A percentile compares a stretch with the other conserved stretches of the same genome.
phyloP scores from a whole-genome alignment of 2,888 invertebrate species.

The Erebia epiphron region DNA sequence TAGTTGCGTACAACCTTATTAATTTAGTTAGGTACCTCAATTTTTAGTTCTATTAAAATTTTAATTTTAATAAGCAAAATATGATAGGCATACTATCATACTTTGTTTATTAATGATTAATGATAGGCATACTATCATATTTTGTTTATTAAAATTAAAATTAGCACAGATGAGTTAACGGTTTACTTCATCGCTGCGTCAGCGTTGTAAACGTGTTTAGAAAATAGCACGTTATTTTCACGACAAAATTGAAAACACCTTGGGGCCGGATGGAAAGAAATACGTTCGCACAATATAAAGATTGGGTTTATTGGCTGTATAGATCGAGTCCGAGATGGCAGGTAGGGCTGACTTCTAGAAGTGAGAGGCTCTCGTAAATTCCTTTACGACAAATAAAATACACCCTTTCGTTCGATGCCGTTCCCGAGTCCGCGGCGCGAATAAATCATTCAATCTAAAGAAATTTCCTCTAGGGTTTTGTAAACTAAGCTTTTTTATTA shows the following conservation, averaged over 20 bases:
- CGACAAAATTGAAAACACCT: constrained; percentile 74
- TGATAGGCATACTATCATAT: too few species aligned
- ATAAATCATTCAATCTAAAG: constrained; percentile 75
- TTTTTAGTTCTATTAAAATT: neutral
- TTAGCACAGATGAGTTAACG: neutral
- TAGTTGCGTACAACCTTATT: too few species aligned
- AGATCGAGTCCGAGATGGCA: constrained; percentile 58
- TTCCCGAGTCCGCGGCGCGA: constrained; percentile 51
- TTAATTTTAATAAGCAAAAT: too few species aligned
- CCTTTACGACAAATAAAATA: constrained; percentile 77
- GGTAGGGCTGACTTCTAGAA: constrained; percentile 50
- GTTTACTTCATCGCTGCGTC: neutral
- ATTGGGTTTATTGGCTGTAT: constrained; percentile 68
- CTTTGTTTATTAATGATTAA: too few species aligned
- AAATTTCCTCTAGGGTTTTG: constrained; percentile 45
- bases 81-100: too few species aligned
- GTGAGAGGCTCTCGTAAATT: constrained; percentile 65
- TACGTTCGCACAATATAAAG: constrained; percentile 71
- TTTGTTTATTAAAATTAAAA: too few species aligned
- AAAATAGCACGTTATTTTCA: constrained; percentile 50
- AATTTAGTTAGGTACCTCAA: too few species aligned
- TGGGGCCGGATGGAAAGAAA: constrained; percentile 53
- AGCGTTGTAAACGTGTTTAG: neutral
- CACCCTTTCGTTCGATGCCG: constrained; percentile 54
- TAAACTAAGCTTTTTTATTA: constrained; percentile 9